These are phyloP conservation scores for Platypus cylindrus DNA, from an alignment of 2,888 invertebrate species.

Conservation along the genomic window DNA sequence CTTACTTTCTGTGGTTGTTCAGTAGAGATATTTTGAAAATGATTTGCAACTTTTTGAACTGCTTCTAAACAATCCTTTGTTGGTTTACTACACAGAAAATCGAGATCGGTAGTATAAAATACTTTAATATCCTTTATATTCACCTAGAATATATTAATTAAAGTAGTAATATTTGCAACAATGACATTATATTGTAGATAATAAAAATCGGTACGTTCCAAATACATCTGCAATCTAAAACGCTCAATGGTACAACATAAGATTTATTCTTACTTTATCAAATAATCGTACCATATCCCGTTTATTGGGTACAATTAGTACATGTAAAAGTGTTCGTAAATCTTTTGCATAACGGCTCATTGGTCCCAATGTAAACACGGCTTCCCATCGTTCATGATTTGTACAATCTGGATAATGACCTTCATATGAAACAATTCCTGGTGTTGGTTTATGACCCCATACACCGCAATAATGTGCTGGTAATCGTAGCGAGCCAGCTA, in stretches of 20 bases:
- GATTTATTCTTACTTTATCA: conserved; percentile 36
- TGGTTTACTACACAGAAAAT: conserved; percentile 16
- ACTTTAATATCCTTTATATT: conserved; percentile 52
- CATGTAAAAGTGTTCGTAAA: conserved; percentile 59
- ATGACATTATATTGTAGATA: background rate
- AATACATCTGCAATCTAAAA: too few species aligned
- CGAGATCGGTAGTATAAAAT: conserved; percentile 62
- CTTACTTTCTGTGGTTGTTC: conserved; percentile 18
- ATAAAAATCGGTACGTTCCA: background rate
- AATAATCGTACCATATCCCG: conserved; percentile 36
- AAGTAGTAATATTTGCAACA: background rate
- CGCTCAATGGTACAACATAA: background rate
- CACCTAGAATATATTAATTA: conserved; percentile 35
- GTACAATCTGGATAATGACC: conserved; percentile 57
- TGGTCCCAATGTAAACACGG: conserved; percentile 71
- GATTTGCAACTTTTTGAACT: conserved; percentile 17
- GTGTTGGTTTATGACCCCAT: conserved; percentile 34
- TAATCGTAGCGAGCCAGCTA: conserved; percentile 77
- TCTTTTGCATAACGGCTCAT: conserved; percentile 81
- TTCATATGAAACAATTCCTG: conserved; percentile 48
- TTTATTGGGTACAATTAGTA: conserved; percentile 45
- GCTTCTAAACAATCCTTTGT: conserved; percentile 16
- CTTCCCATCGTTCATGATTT: conserved; percentile 48
- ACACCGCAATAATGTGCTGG: conserved; percentile 78
- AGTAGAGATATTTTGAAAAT: conserved; percentile 19